Conservation (phyloP, 2,797 vertebrate species). For the Columba guinea region DNA sequence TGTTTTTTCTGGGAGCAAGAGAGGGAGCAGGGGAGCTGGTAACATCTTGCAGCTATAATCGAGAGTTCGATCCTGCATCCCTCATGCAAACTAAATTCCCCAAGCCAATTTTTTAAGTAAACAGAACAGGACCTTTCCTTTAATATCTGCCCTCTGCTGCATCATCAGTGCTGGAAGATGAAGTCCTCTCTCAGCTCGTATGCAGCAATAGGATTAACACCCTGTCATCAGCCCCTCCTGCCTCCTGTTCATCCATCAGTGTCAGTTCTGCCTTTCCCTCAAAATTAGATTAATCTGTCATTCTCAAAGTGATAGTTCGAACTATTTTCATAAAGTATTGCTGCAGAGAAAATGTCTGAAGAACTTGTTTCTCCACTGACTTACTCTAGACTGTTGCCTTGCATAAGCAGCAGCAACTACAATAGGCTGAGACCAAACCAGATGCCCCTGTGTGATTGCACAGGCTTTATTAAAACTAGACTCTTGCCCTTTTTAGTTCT, state of each 20-base stretch:
- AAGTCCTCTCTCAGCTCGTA: not conserved
- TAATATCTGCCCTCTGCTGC: constrained; percentile 19
- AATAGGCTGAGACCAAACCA: not conserved
- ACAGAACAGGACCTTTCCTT: not conserved
- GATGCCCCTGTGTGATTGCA: not conserved
- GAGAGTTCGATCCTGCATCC: not conserved
- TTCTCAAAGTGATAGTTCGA: not conserved
- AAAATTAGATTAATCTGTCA: constrained; percentile 36
- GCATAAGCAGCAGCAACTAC: not conserved
- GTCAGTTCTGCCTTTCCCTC: constrained; percentile 1
- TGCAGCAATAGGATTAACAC: constrained; percentile 7
- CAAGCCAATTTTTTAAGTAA: not conserved
- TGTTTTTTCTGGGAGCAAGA: not conserved
- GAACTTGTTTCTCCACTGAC: not conserved
- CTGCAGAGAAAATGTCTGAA: constrained; percentile 4
- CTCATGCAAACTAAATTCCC: not conserved
- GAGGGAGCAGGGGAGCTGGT: not conserved
- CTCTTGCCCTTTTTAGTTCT: not conserved
- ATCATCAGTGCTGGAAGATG: constrained; percentile 19
- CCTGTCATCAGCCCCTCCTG: not conserved
- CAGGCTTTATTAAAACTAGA: not conserved
- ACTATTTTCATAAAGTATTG: not conserved
- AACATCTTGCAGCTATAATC: not conserved
- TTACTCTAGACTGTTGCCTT: not conserved
- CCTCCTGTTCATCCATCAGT: not conserved